phyloP scores from a whole-genome alignment of 2,113 vertebrate genomes.

The Coturnix japonica region DNA sequence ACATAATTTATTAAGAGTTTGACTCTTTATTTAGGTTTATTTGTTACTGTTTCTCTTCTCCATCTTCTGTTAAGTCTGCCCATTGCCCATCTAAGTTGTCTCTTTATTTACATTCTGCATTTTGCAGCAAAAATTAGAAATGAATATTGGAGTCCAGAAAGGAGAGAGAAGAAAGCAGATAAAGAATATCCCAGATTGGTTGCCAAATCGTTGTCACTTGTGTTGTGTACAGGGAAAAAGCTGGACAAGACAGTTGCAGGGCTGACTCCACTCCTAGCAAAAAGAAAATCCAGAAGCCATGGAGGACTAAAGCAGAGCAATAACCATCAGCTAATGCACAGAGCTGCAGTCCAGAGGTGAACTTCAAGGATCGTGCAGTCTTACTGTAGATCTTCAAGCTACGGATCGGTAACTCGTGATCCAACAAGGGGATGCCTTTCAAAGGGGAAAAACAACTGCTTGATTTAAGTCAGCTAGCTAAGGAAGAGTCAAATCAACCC shows the following conservation, averaged over 20 bases:
- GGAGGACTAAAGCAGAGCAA: background rate
- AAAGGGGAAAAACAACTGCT: background rate
- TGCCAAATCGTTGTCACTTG: slow-evolving; percentile 48
- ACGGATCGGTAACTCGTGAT: background rate
- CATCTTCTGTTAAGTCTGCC: background rate
- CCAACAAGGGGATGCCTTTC: background rate
- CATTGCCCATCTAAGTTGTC: background rate
- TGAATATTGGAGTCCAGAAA: background rate
- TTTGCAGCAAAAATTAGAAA: background rate
- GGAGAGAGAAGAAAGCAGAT: background rate
- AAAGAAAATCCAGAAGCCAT: background rate
- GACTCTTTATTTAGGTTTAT: slow-evolving; percentile 37
- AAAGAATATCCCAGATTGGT: background rate
- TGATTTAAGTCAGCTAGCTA: background rate
- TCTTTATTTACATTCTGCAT: slow-evolving; percentile 23
- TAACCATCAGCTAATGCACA: background rate
- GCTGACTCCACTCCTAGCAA: background rate
- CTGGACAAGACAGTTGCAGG: slow-evolving; percentile 12
- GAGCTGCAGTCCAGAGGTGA: background rate
- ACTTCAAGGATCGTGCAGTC: background rate
- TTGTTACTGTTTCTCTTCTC: slow-evolving; percentile 19
- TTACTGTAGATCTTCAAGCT: background rate
- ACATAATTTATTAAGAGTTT: slow-evolving; percentile 61
- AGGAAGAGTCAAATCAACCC: background rate
- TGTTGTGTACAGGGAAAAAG: slow-evolving; percentile 29